phyloP scores from a whole-genome alignment of 2,888 invertebrate genomes.

The Phaedon cochleariae region DNA sequence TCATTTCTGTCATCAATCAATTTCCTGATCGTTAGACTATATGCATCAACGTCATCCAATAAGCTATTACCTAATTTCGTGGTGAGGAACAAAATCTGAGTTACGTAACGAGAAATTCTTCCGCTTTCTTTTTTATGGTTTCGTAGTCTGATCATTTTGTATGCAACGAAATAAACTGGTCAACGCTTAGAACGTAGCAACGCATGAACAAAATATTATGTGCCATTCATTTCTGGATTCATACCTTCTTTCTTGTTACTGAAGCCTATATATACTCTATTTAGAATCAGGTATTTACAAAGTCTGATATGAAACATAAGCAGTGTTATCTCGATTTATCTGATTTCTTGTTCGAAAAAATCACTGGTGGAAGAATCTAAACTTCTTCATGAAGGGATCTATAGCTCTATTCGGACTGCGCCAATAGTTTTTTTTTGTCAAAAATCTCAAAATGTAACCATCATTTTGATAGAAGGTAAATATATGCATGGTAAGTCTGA shows the following conservation, averaged over 20 bases:
- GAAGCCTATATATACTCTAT: not conserved
- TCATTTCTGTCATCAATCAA: too few relatives aligned
- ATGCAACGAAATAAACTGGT: not conserved
- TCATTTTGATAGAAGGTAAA: too few relatives aligned
- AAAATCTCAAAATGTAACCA: too few relatives aligned
- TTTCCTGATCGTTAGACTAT: not conserved
- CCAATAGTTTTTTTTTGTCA: too few relatives aligned
- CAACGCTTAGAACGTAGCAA: not conserved
- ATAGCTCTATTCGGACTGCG: too few relatives aligned
- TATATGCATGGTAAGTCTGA: too few relatives aligned
- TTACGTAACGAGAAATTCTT: conserved; percentile 44
- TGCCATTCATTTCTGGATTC: not conserved
- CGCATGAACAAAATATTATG: not conserved
- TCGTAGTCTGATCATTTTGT: not conserved
- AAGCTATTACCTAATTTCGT: conserved; percentile 44
- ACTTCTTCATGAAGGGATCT: too few relatives aligned
- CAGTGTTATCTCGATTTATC: too few relatives aligned
- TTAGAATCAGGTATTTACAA: too few relatives aligned
- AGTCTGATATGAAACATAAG: too few relatives aligned
- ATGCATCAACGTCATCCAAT: not conserved
- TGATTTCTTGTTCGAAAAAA: too few relatives aligned
- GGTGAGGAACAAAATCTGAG: conserved; percentile 44
- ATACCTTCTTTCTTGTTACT: not conserved
- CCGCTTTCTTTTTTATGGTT: conserved; percentile 41
- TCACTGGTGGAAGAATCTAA: too few relatives aligned